Conservation (phyloP, 2,888 invertebrate genomes). For the Platerodrilus igneus region DNA sequence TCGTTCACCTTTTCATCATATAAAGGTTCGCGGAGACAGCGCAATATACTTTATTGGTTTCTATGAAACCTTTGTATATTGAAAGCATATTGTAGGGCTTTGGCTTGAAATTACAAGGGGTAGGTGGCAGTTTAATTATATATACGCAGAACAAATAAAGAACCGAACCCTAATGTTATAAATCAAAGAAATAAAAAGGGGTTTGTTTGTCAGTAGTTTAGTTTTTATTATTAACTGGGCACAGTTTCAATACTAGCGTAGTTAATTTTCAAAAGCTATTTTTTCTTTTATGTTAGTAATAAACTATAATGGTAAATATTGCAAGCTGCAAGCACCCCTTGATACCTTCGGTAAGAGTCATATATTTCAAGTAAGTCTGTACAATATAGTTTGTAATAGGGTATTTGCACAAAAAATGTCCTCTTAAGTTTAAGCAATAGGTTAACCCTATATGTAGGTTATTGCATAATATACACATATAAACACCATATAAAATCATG, state of each 20-base stretch:
- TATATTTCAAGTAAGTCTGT: too few relatives aligned
- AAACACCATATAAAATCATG: too few relatives aligned
- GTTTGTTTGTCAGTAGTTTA: slow-evolving; percentile 24
- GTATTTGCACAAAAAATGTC: too few relatives aligned
- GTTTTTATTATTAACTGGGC: slow-evolving; percentile 30
- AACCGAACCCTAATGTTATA: slow-evolving; percentile 29
- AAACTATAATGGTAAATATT: too few relatives aligned
- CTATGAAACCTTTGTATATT: slow-evolving; percentile 27
- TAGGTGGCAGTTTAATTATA: slow-evolving; percentile 39
- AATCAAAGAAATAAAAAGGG: slow-evolving; percentile 28
- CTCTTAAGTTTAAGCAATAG: too few relatives aligned
- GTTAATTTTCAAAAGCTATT: too few relatives aligned
- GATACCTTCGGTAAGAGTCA: too few relatives aligned
- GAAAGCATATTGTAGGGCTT: slow-evolving; percentile 38
- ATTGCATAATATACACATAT: too few relatives aligned
- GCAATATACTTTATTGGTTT: slow-evolving; percentile 4
- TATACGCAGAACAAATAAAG: slow-evolving; percentile 33
- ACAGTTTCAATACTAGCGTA: slow-evolving; percentile 12
- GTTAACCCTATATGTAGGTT: too few relatives aligned
- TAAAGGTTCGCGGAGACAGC: slow-evolving; percentile 1
- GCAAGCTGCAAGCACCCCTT: too few relatives aligned
- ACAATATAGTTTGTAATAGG: too few relatives aligned
- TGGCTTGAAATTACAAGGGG: slow-evolving; percentile 24
- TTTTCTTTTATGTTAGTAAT: too few relatives aligned
- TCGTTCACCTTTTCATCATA: slow-evolving; percentile 12